These are phyloP conservation scores for Linyphia triangularis DNA, from an alignment of 2,888 invertebrate species.

Conservation along the genomic window DNA sequence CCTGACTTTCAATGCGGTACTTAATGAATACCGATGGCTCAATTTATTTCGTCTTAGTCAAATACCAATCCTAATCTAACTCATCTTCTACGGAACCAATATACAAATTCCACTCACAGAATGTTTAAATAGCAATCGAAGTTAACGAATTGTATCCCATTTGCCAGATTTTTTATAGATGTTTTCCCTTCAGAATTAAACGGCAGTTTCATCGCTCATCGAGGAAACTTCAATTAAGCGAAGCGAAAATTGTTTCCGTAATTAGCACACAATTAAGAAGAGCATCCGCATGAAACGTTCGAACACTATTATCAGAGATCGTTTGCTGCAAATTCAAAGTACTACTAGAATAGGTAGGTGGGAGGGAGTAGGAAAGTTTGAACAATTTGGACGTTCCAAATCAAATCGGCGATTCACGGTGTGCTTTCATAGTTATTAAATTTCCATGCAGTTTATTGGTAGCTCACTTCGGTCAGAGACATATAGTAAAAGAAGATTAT, in stretches of 20 bases:
- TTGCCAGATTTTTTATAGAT: not conserved
- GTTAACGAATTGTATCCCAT: not conserved
- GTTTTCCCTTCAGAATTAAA: not conserved
- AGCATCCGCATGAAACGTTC: conserved; percentile 25
- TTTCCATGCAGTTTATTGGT: conserved; percentile 5
- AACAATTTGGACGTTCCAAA: conserved; percentile 1
- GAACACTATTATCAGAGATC: conserved; percentile 18
- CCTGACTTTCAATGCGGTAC: too few relatives aligned
- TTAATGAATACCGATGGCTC: not conserved
- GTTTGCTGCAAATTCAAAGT: not conserved
- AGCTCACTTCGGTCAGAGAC: not conserved
- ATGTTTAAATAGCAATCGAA: not conserved
- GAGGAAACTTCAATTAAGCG: conserved; percentile 54
- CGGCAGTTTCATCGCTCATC: conserved; percentile 36
- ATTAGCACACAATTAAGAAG: conserved; percentile 53
- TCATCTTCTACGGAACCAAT: too few relatives aligned
- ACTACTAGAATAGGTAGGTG: not conserved
- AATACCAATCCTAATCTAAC: not conserved
- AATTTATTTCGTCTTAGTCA: not conserved
- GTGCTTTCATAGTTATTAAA: not conserved
- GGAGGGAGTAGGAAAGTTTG: not conserved
- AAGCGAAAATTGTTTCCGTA: conserved; percentile 60
- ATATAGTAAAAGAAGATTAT: too few relatives aligned
- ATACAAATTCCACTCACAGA: not conserved
- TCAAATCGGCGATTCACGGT: not conserved